phyloP scores from a whole-genome alignment of 1,140 invertebrate genomes.

The Drosophila melanica region DNA sequence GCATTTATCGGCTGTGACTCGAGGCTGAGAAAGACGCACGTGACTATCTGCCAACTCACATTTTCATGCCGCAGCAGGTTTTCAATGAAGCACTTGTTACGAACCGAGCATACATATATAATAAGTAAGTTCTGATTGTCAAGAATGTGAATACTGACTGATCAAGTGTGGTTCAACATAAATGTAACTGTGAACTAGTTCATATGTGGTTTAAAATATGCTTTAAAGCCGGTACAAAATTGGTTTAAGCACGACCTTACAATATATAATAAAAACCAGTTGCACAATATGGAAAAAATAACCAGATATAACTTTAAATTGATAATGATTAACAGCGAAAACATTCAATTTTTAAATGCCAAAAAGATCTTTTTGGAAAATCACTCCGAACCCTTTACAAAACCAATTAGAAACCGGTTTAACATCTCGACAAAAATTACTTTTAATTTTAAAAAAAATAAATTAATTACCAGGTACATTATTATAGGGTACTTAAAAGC shows the following conservation, averaged over 20 bases:
- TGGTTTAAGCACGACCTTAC: too few species aligned
- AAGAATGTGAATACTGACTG: too few species aligned
- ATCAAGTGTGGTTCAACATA: neutral
- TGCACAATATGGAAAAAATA: too few species aligned
- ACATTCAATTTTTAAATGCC: neutral
- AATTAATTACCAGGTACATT: neutral
- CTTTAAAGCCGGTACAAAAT: too few species aligned
- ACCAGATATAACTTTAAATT: neutral
- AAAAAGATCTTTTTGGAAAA: neutral
- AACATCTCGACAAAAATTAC: neutral
- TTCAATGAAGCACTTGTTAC: neutral
- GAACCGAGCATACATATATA: neutral
- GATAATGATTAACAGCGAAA: neutral
- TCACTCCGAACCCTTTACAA: neutral
- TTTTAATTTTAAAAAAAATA: neutral
- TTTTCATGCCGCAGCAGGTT: constrained; percentile 5
- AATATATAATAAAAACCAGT: too few species aligned
- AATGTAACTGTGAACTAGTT: neutral
- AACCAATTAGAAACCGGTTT: constrained; percentile 2
- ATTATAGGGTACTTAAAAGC: neutral
- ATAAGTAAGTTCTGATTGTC: neutral
- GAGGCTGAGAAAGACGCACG: constrained; percentile 1
- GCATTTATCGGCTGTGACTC: constrained; percentile 25
- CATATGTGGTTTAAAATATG: neutral
- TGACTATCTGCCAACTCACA: constrained; percentile 13